Evolutionary conservation across 2,888 invertebrate species (phyloP).

Genomic region (Drosophila multiciliata): DNA sequence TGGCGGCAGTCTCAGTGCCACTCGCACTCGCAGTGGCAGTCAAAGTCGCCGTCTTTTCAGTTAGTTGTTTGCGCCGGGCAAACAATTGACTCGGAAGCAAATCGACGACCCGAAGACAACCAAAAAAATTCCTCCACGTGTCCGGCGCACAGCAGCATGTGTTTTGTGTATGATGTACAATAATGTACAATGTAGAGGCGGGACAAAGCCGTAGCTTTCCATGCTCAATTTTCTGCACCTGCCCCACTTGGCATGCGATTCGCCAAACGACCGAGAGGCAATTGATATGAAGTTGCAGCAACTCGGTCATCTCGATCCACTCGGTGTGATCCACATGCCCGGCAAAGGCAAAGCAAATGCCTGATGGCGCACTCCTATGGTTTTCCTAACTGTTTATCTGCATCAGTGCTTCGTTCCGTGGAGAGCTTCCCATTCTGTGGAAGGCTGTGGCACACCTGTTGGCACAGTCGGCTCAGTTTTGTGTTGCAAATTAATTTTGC

Average conservation of each 20-base stretch:
- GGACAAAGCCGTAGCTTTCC: constrained; percentile 24
- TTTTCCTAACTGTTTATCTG: constrained; percentile 76
- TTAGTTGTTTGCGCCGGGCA: constrained; percentile 55
- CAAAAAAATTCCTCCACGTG: constrained; percentile 55
- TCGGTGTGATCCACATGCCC: constrained; percentile 65
- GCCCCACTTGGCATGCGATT: constrained; percentile 37
- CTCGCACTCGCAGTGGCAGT: constrained; percentile 21
- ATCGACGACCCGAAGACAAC: constrained; percentile 16
- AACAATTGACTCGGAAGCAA: constrained; percentile 69
- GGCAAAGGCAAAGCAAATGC: constrained; percentile 28
- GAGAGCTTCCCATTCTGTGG: constrained; percentile 53
- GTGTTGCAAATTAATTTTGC: constrained; percentile 68
- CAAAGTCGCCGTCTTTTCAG: constrained; percentile 26
- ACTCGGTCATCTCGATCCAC: constrained; percentile 62
- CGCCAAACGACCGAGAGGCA: constrained; percentile 24
- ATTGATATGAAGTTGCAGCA: constrained; percentile 43
- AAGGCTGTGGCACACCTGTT: constrained; percentile 45
- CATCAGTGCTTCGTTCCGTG: constrained; percentile 56
- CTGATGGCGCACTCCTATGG: constrained; percentile 62
- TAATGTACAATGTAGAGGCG: constrained; percentile 1
- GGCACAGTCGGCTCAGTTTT: constrained; percentile 37
- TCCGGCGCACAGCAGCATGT: constrained; percentile 35
- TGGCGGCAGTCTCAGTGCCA: constrained; percentile 30
- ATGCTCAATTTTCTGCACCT: constrained; percentile 27
- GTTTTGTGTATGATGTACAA: constrained; percentile 6